Percentiles rank a stretch among this genome's conserved stretches.
phyloP scores from a whole-genome alignment of 2,888 invertebrate genomes.

The Graphium colonna region DNA sequence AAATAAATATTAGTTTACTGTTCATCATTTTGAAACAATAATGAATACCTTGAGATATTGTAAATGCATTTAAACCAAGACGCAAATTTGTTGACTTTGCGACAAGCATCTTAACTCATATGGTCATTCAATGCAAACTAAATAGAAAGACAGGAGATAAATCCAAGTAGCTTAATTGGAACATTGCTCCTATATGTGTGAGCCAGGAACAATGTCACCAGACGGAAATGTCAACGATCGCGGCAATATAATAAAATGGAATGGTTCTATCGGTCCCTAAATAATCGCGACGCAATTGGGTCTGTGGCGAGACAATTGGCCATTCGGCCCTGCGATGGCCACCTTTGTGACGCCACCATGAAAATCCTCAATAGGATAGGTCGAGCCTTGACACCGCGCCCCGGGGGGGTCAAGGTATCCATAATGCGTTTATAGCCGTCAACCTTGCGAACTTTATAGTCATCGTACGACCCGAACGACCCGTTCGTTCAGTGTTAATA shows the following conservation, averaged over 20 bases:
- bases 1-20: too few relatives aligned
- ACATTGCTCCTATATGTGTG: background rate
- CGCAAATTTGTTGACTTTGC: too few relatives aligned
- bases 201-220: constrained; percentile 2
- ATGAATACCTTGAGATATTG: too few relatives aligned
- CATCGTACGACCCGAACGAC: constrained; percentile 42
- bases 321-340: constrained; percentile 40
- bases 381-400: constrained; percentile 53
- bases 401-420: constrained; percentile 58
- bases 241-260: constrained; percentile 31
- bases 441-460: constrained; percentile 58
- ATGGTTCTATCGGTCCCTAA: constrained; percentile 32
- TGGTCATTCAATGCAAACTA: too few relatives aligned
- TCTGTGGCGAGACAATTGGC: constrained; percentile 45
- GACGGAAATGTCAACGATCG: constrained; percentile 10
- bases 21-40: too few relatives aligned
- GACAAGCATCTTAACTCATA: too few relatives aligned
- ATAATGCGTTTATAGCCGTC: constrained; percentile 55
- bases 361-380: constrained; percentile 46
- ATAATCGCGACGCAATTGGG: constrained; percentile 40
- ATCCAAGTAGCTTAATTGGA: background rate
- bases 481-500: constrained; percentile 43
- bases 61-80: too few relatives aligned
- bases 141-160: too few relatives aligned
- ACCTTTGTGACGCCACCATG: constrained; percentile 41